Conservation (phyloP, 2,797 vertebrate species). For the Epinephelus coioides region DNA sequence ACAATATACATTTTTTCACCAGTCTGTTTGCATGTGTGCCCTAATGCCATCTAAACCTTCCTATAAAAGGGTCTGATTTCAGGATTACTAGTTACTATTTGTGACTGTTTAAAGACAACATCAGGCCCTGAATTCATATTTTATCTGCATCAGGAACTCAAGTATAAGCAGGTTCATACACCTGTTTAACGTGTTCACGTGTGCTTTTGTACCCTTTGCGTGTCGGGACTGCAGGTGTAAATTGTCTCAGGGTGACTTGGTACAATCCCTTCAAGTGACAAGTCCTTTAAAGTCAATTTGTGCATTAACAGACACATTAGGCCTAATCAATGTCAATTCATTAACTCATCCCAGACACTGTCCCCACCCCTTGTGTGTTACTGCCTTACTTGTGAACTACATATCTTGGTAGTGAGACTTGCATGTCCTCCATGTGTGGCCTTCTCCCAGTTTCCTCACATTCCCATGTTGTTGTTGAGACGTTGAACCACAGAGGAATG, state of each 20-base stretch:
- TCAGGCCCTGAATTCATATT: not conserved
- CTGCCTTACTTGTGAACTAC: slow-evolving; percentile 52
- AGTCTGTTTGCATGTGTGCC: not conserved
- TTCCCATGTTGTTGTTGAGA: slow-evolving; percentile 44
- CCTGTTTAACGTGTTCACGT: slow-evolving; percentile 10
- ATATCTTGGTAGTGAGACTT: slow-evolving; percentile 31
- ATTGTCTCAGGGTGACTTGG: not conserved
- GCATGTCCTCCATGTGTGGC: slow-evolving; percentile 56
- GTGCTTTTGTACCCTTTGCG: not conserved
- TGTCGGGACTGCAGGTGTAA: not conserved
- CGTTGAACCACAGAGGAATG: slow-evolving; percentile 21
- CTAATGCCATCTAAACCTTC: not conserved
- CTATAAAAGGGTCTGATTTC: slow-evolving; percentile 17
- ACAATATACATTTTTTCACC: not conserved
- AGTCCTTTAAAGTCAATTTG: not conserved
- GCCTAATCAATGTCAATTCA: slow-evolving; percentile 13
- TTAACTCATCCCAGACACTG: not conserved
- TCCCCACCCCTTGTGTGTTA: not conserved
- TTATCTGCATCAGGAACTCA: slow-evolving; percentile 5
- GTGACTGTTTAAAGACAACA: slow-evolving; percentile 4
- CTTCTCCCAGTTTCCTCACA: slow-evolving; percentile 64
- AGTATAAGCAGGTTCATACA: not conserved
- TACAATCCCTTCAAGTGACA: not conserved
- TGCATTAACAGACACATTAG: slow-evolving; percentile 18
- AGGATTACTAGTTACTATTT: slow-evolving; percentile 20